Evolutionary conservation across 2,888 invertebrate species (phyloP), one percentile per base, ranked within the genome.

Genomic region (Drosophila paramelanica): DNA sequence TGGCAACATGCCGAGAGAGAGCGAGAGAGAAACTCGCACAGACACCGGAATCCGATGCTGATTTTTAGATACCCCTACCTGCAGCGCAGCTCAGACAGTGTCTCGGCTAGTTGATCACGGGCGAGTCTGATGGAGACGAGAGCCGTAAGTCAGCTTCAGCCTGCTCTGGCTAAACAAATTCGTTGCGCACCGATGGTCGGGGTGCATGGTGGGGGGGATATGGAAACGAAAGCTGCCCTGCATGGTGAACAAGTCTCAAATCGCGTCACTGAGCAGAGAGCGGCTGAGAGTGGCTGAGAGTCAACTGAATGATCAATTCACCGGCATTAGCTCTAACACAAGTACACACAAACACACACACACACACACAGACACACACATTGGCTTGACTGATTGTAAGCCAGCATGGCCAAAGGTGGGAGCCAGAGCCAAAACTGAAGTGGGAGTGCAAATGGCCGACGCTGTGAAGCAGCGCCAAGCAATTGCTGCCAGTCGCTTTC

Each of bases 1-100:
- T 79, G 78, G 67, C 78, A 75, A 78, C 75, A 67, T 67, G 56
- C 56, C 78, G 64, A 72, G 69, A 76, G 39, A 43, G 47, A 74
- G 47, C 46, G 50, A 58, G 47, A 36, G 57, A 76, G 72, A 64
- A 52, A 53, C 58, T 56, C 41, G 67, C 36, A 43, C 53, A 74
- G 47, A 49, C 50, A 58, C 47, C 36, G 57, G 55, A 67, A 51
- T 52, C 47, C 46, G 68, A 69, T 52, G 36, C 45, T 53, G 39
- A 42, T 56, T 42, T 27, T 11, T 43, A 52, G 43, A 62, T 61
- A 57, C 58, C 59, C 46, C 61, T 38, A 49, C 46, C 61, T 38
- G 43, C 31, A 43, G 31, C 64, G 10, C 39, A 20, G 42, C 36
- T 33, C 27, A 36, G 38, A 20, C 49, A 31, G 45, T 47, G 55